phyloP scores from a whole-genome alignment of 2,888 invertebrate species.

The Ectropis crepuscularia region DNA sequence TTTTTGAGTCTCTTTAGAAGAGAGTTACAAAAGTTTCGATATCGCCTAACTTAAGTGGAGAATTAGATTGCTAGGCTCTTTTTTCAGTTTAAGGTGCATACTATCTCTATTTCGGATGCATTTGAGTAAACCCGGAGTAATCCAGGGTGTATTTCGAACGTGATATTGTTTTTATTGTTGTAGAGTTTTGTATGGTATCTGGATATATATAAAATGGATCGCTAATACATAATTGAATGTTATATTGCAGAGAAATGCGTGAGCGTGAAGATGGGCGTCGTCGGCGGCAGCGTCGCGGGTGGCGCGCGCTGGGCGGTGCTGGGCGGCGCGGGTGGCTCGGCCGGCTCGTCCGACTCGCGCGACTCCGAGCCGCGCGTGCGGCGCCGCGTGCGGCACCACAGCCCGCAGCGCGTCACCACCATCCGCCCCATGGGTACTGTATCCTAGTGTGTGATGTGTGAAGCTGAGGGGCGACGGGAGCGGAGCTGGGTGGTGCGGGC shows the following conservation, averaged over 20 bases:
- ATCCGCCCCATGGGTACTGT: constrained; percentile 38
- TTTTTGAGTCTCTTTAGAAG: too few relatives aligned
- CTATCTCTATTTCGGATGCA: too few relatives aligned
- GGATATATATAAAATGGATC: too few relatives aligned
- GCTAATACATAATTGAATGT: not conserved
- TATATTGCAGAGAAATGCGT: constrained; percentile 36
- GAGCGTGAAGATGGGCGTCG: constrained; percentile 36
- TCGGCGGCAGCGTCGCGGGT: constrained; percentile 45
- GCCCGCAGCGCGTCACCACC: constrained; percentile 41
- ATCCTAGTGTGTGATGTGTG: too few relatives aligned
- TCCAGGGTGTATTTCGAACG: too few relatives aligned
- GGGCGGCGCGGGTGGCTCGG: constrained; percentile 84
- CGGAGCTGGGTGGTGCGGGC: constrained; percentile 67
- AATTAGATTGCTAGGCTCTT: too few relatives aligned
- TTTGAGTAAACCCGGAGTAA: too few relatives aligned
- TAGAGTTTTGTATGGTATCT: too few relatives aligned
- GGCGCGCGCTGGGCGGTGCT: constrained; percentile 67
- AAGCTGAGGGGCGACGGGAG: constrained; percentile 52
- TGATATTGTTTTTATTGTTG: too few relatives aligned
- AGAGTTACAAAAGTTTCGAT: too few relatives aligned
- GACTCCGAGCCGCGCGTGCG: constrained; percentile 73
- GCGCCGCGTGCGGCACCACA: constrained; percentile 44
- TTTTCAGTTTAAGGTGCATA: too few relatives aligned
- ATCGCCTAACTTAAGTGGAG: too few relatives aligned
- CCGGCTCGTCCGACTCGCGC: constrained; percentile 91